A percentile compares a stretch with the other conserved stretches of the same genome.
These are phyloP conservation scores for Pediacus dermestoides DNA, from an alignment of 2,888 invertebrate genomes.

Conservation along the genomic window DNA sequence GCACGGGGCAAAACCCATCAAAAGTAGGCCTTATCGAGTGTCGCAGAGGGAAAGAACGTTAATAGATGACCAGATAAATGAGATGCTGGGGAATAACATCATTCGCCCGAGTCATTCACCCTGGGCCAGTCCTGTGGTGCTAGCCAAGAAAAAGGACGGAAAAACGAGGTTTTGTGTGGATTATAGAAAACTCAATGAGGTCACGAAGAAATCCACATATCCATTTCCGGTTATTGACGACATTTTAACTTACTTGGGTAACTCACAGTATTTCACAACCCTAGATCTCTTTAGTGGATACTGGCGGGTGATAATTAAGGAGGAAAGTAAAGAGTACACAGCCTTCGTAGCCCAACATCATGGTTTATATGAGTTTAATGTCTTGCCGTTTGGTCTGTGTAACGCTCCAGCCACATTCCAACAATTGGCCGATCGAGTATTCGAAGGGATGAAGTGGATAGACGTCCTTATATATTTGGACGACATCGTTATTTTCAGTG, in stretches of 20 bases:
- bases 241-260: conserved; percentile 21
- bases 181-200: conserved; percentile 20
- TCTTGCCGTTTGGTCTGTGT: conserved; percentile 24
- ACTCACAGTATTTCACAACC: conserved; percentile 21
- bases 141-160: conserved; percentile 21
- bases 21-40: conserved; percentile 21
- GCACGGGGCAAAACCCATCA: conserved; percentile 18
- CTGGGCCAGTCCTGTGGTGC: conserved; percentile 17
- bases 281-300: conserved; percentile 26
- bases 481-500: conserved; percentile 25
- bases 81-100: conserved; percentile 22
- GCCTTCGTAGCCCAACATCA: conserved; percentile 24
- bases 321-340: conserved; percentile 22
- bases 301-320: conserved; percentile 20
- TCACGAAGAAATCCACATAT: conserved; percentile 23
- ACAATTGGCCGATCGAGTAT: conserved; percentile 19
- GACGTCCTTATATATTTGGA: conserved; percentile 27
- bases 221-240: conserved; percentile 28
- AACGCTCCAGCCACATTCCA: conserved; percentile 26
- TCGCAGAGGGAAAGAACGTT: conserved; percentile 21
- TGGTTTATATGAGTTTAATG: conserved; percentile 25
- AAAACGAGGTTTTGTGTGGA: conserved; percentile 21
- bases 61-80: conserved; percentile 20
- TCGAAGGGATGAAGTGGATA: conserved; percentile 20
- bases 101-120: no score